phyloP scores from a whole-genome alignment of 2,113 vertebrate genomes.

The Vidua macroura region DNA sequence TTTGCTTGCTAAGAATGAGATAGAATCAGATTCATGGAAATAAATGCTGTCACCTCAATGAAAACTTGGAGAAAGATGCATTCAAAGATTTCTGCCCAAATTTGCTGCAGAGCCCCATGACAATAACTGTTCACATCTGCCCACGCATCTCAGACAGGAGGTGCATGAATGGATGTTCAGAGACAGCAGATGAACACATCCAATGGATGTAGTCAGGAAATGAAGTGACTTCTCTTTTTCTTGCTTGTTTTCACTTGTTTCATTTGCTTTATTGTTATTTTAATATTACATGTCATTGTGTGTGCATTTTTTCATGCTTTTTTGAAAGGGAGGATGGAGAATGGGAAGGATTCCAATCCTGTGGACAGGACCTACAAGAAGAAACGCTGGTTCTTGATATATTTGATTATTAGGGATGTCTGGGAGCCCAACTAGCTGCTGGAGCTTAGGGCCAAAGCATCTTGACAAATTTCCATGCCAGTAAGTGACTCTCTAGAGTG shows the following conservation, averaged over 20 bases:
- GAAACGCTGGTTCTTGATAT: not conserved
- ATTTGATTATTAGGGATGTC: not conserved
- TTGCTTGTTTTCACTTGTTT: conserved; percentile 27
- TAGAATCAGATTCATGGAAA: conserved; percentile 39
- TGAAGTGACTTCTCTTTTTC: conserved; percentile 6
- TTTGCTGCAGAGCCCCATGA: not conserved
- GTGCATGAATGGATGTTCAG: conserved; percentile 23
- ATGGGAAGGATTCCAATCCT: not conserved
- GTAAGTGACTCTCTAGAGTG: not conserved
- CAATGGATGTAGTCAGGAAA: conserved; percentile 20
- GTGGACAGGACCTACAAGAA: not conserved
- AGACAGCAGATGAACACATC: conserved; percentile 19
- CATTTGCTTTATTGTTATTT: not conserved
- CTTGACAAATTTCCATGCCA: not conserved
- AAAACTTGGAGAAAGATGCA: conserved; percentile 15
- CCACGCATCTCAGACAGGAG: not conserved
- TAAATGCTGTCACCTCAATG: conserved; percentile 42
- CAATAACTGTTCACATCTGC: conserved; percentile 47
- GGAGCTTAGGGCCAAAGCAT: not conserved
- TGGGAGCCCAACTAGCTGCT: not conserved
- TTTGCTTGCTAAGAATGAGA: conserved; percentile 18
- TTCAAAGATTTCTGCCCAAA: conserved; percentile 20
- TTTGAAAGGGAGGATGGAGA: not conserved
- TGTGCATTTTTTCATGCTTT: not conserved
- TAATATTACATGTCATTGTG: not conserved